Conservation (phyloP, 2,888 invertebrate genomes). For the Punctoribates punctum region DNA sequence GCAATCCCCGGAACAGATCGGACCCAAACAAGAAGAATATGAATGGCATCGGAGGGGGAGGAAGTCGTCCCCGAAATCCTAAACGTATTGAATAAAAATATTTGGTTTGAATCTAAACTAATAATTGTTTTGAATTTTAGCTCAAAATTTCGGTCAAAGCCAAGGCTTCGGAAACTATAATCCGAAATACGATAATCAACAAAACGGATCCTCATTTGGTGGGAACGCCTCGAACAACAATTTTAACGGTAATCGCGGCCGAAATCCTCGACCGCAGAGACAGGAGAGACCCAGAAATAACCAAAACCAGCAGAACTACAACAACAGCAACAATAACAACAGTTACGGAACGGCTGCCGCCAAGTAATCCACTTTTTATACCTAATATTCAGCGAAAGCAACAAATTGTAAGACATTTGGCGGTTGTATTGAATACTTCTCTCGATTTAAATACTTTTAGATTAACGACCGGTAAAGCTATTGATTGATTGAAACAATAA, state of each 20-base stretch:
- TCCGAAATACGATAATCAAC: neutral
- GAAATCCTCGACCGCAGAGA: neutral
- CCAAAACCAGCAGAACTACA: neutral
- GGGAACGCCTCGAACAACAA: constrained; percentile 15
- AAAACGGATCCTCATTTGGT: neutral
- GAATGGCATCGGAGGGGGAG: neutral
- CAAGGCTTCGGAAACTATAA: neutral
- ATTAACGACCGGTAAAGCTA: constrained; percentile 28
- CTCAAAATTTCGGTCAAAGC: neutral
- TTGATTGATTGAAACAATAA: constrained; percentile 17
- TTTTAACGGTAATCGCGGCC: constrained; percentile 1
- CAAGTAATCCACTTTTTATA: neutral
- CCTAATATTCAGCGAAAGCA: neutral
- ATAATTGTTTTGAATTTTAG: neutral
- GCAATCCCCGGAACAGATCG: neutral
- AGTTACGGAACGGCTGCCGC: constrained; percentile 19
- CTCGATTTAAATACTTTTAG: neutral
- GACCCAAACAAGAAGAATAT: neutral
- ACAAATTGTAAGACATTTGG: neutral
- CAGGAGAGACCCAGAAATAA: neutral
- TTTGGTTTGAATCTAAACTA: neutral
- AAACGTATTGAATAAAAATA: neutral
- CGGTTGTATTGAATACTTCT: neutral
- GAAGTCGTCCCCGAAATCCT: constrained; percentile 17
- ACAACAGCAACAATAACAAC: neutral